Conservation (phyloP, 2,888 invertebrate genomes). For the Sericinus montela region DNA sequence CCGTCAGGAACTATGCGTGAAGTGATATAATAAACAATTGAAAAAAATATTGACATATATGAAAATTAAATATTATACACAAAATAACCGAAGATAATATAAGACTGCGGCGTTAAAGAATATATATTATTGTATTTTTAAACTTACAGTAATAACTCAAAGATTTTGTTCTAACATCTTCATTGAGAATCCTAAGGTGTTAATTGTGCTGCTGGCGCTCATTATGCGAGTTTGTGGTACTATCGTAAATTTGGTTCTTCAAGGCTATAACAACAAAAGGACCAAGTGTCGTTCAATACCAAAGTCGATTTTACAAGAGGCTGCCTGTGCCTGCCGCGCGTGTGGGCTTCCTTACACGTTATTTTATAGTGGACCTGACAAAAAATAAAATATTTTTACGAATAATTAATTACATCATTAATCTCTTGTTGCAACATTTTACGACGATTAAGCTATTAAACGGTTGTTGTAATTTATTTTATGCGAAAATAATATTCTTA, state of each 20-base stretch:
- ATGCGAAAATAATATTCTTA: slow-evolving; percentile 7
- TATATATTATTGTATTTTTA: no score
- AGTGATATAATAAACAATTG: no score
- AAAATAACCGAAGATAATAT: no score
- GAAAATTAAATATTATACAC: no score
- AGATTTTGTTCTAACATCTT: slow-evolving; percentile 38
- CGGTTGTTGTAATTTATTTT: slow-evolving; percentile 4
- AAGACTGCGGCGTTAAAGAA: no score
- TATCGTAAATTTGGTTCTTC: slow-evolving; percentile 71
- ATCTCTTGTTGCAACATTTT: slow-evolving; percentile 5
- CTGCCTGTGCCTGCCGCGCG: slow-evolving; percentile 64
- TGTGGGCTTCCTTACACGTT: slow-evolving; percentile 52
- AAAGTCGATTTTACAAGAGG: slow-evolving; percentile 76
- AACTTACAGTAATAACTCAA: no score
- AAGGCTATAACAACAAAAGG: slow-evolving; percentile 68
- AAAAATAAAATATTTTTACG: slow-evolving; percentile 29
- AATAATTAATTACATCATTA: slow-evolving; percentile 32
- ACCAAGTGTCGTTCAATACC: slow-evolving; percentile 64
- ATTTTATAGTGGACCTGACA: slow-evolving; percentile 7
- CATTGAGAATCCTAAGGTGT: slow-evolving; percentile 66
- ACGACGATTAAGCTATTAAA: slow-evolving; percentile 7
- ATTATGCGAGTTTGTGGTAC: slow-evolving; percentile 53
- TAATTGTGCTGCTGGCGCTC: slow-evolving; percentile 68
- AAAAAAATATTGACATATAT: no score
- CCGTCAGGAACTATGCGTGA: no score